These are phyloP conservation scores for Phasia obesa DNA, from an alignment of 2,888 invertebrate genomes.

Conservation along the genomic window DNA sequence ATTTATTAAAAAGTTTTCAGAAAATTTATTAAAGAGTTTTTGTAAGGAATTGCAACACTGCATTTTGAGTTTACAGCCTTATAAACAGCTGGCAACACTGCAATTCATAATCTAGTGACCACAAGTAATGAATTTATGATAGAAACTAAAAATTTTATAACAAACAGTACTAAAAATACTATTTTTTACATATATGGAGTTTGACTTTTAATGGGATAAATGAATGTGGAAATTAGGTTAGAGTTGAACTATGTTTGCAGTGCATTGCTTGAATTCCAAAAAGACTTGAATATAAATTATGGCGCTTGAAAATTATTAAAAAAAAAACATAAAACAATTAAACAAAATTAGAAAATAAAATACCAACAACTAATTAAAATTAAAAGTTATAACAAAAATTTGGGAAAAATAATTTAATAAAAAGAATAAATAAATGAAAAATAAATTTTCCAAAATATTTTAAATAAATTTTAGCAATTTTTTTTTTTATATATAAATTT, in stretches of 20 bases:
- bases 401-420: neutral
- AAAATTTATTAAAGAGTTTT: neutral
- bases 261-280: neutral
- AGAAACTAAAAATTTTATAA: no score
- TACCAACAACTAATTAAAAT: neutral
- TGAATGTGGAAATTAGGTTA: no score
- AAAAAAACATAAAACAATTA: neutral
- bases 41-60: no score
- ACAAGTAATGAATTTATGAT: no score
- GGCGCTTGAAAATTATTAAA: conserved; percentile 43
- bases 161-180: no score
- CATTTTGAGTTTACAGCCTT: no score
- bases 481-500: conserved; percentile 5
- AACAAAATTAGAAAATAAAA: conserved; percentile 25
- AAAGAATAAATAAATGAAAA: no score
- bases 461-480: neutral
- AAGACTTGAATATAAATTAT: conserved; percentile 40
- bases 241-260: neutral
- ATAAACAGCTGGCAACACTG: no score
- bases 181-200: no score
- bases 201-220: no score
- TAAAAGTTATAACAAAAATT: neutral
- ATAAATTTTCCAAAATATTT: no score
- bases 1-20: conserved; percentile 12
- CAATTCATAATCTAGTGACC: no score